Evolutionary conservation across 2,888 invertebrate species (phyloP), one percentile per base, ranked within the genome.

Genomic region (Phania funesta): DNA sequence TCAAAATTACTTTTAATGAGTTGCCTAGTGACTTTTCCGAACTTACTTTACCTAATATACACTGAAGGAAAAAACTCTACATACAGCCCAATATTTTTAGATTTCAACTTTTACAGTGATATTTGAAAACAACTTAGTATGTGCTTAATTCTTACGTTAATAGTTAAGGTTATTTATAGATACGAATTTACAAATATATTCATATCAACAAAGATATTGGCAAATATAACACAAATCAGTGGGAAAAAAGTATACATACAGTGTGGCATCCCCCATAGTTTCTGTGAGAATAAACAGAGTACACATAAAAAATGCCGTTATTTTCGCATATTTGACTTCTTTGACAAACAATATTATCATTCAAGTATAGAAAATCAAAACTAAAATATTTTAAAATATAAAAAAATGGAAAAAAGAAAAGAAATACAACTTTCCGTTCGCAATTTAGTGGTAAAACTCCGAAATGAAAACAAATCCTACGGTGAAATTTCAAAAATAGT

Each of bases 401-500:
- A 13, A 18, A 56, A 56, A 35, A 56, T 32, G 56, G 56, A 5
- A n/a, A 54, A 29, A 2, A 26, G 32, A 56, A 35, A 35, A 18
- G 32, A 32, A 18, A 32, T 56, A 16, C 16, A 56, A 7, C 29
- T 18, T 18, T 56, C 20, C 16, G 56, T 56, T 58, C 38, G 58
- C 9, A 58, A 58, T 58, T 22, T 38, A 7, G 18, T 58, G 35
- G 38, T 38, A 4, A 58, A 58, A n/a, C 38, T 58, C 13, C 22
- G 35, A 58, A 58, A 38, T 3, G 38, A 58, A 56, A 32, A 32
- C n/a, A 38, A 58, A 38, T 58, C 38, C 13, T 58, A 58, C 20
- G 38, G 58, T 9, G 18, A 56, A 18, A 56, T 56, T 32, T 32
- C 32, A 16, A 18, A 56, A 18, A 8, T 35, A 56, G 18, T 35